Base-by-base conservation (phyloP, 2,888 invertebrate species). In the Ceriagrion tenellum region DNA sequence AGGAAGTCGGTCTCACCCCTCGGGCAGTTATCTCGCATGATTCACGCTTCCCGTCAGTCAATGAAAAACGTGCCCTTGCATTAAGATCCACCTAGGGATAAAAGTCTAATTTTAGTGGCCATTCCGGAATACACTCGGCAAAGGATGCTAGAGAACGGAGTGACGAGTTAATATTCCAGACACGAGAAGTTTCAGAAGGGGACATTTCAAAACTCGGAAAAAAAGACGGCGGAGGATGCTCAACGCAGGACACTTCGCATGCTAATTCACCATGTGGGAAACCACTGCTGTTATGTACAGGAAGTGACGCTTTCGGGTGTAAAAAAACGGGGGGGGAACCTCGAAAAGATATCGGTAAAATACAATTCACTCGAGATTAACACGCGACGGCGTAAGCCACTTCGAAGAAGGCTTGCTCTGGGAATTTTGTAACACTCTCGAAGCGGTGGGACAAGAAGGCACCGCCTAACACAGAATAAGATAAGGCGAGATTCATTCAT, bases 231-330 rank as follows among this genome's bases (percentile, higher is more conserved):
- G n/a, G 35, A 30, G 2, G 30, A 35, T 81, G 81, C 81, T 30
- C 81, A 47, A 81, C 81, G 81, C 8, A 30, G 30, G 30, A n/a
- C 30, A 30, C 35, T 35, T 81, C 81, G 81, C 81, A 81, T 35
- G 81, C 81, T 81, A 18, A 81, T 81, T 35, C 35, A 18, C 4
- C 35, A 81, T 18, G 81, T 35, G 81, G 81, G 35, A 81, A 81
- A 81, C 74, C 74, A 30, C 30, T 0, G 74, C 4, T n/a, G n/a
- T 59, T 26, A 35, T 47, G 8, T 26, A 81, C 81, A 81, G 81
- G 81, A 81, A 81, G 35, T 81, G 35, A 81, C 81, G 81, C 69
- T 69, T 69, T n/a, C n/a, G 69, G 69, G 47, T 12, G 69, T 69
- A 26, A 59, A 59, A n/a, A n/a, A n/a, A n/a, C n/a, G n/a, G n/a